Percentiles rank a stretch among this genome's conserved stretches.
These are phyloP conservation scores for Goniozus legneri DNA, from an alignment of 1,140 invertebrate species.

Conservation along the genomic window DNA sequence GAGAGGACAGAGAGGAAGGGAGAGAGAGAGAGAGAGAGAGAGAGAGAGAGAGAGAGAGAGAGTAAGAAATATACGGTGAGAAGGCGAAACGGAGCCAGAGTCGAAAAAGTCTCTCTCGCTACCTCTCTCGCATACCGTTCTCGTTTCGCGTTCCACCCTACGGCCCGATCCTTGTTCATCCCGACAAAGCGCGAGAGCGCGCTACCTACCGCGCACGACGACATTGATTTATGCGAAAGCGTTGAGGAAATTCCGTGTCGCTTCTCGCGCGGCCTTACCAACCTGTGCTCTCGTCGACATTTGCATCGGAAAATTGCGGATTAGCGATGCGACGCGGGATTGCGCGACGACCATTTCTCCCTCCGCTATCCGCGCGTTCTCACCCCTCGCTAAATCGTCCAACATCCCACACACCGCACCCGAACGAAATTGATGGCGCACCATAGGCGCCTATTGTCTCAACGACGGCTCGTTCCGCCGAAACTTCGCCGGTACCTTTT, in stretches of 20 bases:
- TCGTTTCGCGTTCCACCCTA: no score
- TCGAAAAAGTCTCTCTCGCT: neutral
- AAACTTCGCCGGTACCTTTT: no score
- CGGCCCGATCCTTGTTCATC: no score
- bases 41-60: neutral
- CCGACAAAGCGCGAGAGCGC: no score
- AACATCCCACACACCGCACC: no score
- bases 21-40: neutral
- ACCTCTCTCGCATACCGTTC: no score
- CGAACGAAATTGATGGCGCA: no score
- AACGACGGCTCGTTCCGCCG: no score
- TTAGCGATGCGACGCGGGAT: conserved; percentile 9
- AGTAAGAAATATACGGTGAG: neutral
- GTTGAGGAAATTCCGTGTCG: neutral
- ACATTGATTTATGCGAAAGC: conserved; percentile 13
- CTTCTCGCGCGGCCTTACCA: conserved; percentile 1
- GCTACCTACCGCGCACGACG: conserved; percentile 1
- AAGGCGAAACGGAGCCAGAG: conserved; percentile 10
- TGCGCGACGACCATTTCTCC: no score
- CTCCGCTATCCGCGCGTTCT: no score
- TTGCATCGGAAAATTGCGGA: conserved; percentile 20
- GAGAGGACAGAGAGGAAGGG: neutral
- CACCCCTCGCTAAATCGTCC: no score
- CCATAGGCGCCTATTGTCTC: no score
- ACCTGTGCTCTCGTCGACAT: conserved; percentile 5